These are phyloP conservation scores for Coecobrya sp. DNA, from an alignment of 2,888 invertebrate genomes.

Conservation along the genomic window DNA sequence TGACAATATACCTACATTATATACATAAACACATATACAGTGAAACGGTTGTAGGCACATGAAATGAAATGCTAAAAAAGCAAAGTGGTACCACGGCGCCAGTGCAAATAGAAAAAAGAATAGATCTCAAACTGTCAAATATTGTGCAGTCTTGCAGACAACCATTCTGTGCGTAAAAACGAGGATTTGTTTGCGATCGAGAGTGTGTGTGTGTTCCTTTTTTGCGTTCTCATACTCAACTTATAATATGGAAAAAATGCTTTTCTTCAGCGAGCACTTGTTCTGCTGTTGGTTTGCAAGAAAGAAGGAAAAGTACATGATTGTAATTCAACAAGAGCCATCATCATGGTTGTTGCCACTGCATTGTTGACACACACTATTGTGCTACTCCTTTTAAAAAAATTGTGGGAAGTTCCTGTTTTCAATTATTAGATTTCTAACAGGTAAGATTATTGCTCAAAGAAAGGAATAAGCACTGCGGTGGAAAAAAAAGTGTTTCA, in stretches of 20 bases:
- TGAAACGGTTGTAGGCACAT: too few relatives aligned
- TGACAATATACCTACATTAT: conserved; percentile 14
- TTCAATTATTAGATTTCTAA: conserved; percentile 48
- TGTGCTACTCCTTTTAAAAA: neutral
- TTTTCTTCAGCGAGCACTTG: neutral
- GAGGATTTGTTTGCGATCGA: neutral
- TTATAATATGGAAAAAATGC: conserved; percentile 59
- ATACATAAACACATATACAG: too few relatives aligned
- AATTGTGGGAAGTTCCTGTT: conserved; percentile 73
- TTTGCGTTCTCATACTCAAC: conserved; percentile 38
- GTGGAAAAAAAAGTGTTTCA: conserved; percentile 63
- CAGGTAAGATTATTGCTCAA: conserved; percentile 54
- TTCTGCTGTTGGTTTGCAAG: conserved; percentile 33
- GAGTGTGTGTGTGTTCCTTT: conserved; percentile 29
- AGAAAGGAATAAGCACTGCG: neutral
- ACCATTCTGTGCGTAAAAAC: neutral
- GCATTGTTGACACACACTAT: conserved; percentile 41
- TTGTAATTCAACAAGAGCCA: conserved; percentile 3
- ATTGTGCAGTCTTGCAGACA: conserved; percentile 20
- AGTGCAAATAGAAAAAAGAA: conserved; percentile 17
- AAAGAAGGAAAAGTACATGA: conserved; percentile 32
- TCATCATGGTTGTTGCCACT: conserved; percentile 48
- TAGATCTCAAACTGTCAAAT: conserved; percentile 43
- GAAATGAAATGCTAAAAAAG: neutral
- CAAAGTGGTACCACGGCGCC: neutral